Evolutionary conservation across 2,797 vertebrate genomes (phyloP), one percentile per base, ranked within the genome.

Genomic region (Anas bahamensis): DNA sequence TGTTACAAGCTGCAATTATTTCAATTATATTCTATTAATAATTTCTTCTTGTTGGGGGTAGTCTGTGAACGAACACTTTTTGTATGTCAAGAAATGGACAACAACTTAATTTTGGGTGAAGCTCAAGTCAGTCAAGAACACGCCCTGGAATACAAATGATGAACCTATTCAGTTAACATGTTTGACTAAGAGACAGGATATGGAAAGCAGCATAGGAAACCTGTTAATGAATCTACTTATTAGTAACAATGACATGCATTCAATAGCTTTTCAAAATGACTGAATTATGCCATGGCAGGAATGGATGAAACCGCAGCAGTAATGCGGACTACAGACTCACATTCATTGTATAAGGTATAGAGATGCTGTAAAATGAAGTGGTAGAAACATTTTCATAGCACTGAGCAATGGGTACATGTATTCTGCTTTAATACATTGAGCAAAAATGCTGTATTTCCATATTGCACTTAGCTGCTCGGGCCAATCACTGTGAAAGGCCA

Each of bases 1-100:
- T 93, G 93, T 95, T 96, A 96, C 95, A 88, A 93, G 55, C 59
- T 90, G 82, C 7, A 75, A 64, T 81, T 88, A 80, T 69, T 91
- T 79, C 72, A 92, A 71, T 86, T 80, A 91, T 76, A 95, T 89
- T 93, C 59, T 85, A 41, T 33, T 33, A 65, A 53, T 55, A 60
- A 63, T 50, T 75, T 80, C 37, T 94, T 96, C 95, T 59, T 88
- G 42, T 48, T 80, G 33, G 29, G 41, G 23, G 17, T 19, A 82
- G 92, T 53, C 91, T 61, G 59, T 93, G 71, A 75, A 93, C 80
- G 93, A 94, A 88, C 46, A 59, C n/a, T 75, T 96, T 33, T 60
- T 44, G 10, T 55, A 17, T 50, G 60, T 83, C 75, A 95, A 94
- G 77, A 92, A 94, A 88, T 8, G 42, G 59, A 60, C 41, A 41